Conservation (phyloP, 1,140 invertebrate genomes). For the Manduca sexta region DNA sequence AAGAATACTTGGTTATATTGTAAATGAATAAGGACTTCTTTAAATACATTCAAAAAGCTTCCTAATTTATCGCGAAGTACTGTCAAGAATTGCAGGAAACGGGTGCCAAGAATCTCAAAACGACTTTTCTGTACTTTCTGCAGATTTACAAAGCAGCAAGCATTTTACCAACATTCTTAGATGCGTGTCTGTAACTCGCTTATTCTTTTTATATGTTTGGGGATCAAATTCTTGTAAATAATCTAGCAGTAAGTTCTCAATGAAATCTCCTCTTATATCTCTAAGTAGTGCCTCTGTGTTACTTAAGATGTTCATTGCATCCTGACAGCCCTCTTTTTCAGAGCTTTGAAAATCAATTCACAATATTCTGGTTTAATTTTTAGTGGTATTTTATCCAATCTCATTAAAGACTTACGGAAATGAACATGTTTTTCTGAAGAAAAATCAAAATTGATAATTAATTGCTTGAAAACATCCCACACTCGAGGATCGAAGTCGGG, state of each 20-base stretch:
- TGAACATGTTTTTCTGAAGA: background rate
- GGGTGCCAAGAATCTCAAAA: constrained; percentile 24
- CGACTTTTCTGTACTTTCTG: constrained; percentile 20
- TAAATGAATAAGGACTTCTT: constrained; percentile 7
- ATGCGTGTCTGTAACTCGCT: constrained; percentile 3
- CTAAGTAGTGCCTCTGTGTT: constrained; percentile 25
- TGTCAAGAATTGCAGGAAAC: too few species aligned
- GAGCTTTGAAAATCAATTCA: constrained; percentile 17
- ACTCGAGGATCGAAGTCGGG: constrained; percentile 13
- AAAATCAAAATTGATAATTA: constrained; percentile 15
- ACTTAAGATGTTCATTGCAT: constrained; percentile 8
- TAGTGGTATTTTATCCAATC: constrained; percentile 15
- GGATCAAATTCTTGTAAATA: constrained; percentile 5
- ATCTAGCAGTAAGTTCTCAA: constrained; percentile 7
- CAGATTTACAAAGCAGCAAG: too few species aligned
- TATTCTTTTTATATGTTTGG: constrained; percentile 2
- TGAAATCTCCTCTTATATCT: constrained; percentile 22
- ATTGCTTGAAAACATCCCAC: constrained; percentile 27
- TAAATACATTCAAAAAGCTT: constrained; percentile 1
- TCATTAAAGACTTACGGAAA: constrained; percentile 5
- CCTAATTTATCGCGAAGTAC: background rate
- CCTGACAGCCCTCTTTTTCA: constrained; percentile 12
- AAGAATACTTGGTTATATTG: constrained; percentile 40
- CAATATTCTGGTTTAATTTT: constrained; percentile 34
- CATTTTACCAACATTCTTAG: too few species aligned